phyloP scores from a whole-genome alignment of 53 echinoderm and acorn worm genomes.

The Astropecten irregularis region DNA sequence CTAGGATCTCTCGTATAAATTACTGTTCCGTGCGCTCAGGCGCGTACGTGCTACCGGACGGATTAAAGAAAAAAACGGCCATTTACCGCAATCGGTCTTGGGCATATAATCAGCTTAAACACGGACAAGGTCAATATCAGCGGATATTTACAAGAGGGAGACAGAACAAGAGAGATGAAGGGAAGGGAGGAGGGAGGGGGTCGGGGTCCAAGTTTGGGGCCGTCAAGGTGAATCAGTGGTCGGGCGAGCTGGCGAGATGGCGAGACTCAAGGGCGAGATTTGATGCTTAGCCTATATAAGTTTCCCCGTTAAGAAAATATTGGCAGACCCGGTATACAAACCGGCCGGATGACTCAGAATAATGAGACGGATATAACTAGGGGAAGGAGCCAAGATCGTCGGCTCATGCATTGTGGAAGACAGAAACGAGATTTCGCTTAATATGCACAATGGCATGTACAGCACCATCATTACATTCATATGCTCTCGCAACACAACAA shows the following conservation, averaged over 20 bases:
- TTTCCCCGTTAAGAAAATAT: conserved; percentile 45
- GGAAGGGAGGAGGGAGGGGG: conserved; percentile 13
- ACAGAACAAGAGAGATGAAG: no score
- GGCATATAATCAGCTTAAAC: conserved; percentile 37
- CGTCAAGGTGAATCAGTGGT: conserved; percentile 33
- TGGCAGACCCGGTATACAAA: conserved; percentile 19
- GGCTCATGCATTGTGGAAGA: no score
- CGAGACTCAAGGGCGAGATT: conserved; percentile 25
- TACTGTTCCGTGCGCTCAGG: no score
- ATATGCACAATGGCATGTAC: no score
- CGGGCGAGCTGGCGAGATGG: neutral
- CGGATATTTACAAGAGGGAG: no score
- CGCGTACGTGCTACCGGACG: neutral
- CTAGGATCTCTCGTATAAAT: no score
- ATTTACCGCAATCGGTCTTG: conserved; percentile 7
- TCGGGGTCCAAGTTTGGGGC: neutral
- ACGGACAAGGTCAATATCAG: conserved; percentile 35
- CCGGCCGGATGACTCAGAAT: conserved; percentile 31
- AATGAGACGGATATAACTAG: no score
- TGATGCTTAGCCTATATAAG: conserved; percentile 53
- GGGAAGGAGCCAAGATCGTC: no score
- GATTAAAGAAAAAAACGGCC: neutral
- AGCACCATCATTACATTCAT: no score
- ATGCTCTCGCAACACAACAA: no score
- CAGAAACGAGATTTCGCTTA: no score